These are phyloP conservation scores for Buceros bicornis DNA, from an alignment of 2,797 vertebrate genomes.

Conservation along the genomic window DNA sequence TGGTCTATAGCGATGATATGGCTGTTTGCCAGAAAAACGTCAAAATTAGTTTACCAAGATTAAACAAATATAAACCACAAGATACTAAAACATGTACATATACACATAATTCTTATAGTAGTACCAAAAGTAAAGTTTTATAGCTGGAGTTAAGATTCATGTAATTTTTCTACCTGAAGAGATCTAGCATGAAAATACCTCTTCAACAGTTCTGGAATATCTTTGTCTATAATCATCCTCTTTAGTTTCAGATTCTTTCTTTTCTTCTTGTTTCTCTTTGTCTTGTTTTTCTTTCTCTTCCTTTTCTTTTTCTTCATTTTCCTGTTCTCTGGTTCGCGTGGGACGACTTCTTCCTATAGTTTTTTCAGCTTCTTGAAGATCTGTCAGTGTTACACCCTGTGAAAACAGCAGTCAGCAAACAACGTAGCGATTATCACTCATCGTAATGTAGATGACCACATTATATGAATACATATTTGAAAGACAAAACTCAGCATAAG, in stretches of 20 bases:
- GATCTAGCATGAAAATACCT: slow-evolving; percentile 83
- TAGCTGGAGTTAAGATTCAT: background rate
- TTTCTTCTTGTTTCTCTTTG: slow-evolving; percentile 94
- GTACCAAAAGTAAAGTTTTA: background rate
- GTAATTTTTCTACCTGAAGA: slow-evolving; percentile 4
- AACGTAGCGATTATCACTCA: background rate
- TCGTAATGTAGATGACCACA: background rate
- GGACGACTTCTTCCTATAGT: slow-evolving; percentile 93
- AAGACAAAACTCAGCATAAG: background rate
- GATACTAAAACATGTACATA: background rate
- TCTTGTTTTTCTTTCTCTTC: slow-evolving; percentile 92
- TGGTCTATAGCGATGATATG: slow-evolving; percentile 89
- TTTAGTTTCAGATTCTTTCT: slow-evolving; percentile 92
- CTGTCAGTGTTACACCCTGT: slow-evolving; percentile 95
- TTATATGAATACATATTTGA: background rate
- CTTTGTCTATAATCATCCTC: slow-evolving; percentile 96
- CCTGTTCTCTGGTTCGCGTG: slow-evolving; percentile 89
- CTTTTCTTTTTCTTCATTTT: slow-evolving; percentile 95
- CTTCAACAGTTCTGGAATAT: slow-evolving; percentile 90
- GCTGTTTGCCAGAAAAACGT: slow-evolving; percentile 73
- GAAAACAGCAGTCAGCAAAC: slow-evolving; percentile 2
- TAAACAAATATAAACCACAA: background rate
- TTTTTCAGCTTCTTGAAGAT: slow-evolving; percentile 99
- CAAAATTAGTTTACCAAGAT: slow-evolving; percentile 44
- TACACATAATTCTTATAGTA: background rate